Evolutionary conservation across 2,797 vertebrate species (phyloP).

Genomic region (Eremophila alpestris): DNA sequence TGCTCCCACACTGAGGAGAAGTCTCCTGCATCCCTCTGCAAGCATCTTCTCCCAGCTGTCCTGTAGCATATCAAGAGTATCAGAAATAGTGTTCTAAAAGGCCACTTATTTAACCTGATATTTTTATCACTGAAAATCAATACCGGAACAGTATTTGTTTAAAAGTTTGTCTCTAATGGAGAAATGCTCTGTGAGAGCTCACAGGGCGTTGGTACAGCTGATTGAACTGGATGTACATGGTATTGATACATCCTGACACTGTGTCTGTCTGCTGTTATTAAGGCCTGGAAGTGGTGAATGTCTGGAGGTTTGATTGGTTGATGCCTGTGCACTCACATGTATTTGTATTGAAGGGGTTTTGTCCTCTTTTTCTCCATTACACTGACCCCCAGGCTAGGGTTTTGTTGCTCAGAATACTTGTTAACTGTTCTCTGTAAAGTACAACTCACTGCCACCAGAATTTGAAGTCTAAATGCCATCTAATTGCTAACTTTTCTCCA

Average conservation of each 20-base stretch:
- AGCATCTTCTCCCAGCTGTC: background rate
- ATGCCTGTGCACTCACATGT: background rate
- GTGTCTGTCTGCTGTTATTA: slow-evolving; percentile 42
- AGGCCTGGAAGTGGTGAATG: background rate
- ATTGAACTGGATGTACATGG: background rate
- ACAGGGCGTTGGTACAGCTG: background rate
- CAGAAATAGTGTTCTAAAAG: background rate
- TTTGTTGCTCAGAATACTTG: background rate
- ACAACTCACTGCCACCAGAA: background rate
- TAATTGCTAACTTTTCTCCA: background rate
- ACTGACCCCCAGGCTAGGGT: background rate
- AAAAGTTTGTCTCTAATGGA: background rate
- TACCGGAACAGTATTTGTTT: background rate
- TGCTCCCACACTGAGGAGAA: background rate
- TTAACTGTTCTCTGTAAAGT: background rate
- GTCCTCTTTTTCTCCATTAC: slow-evolving; percentile 27
- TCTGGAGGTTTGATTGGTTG: slow-evolving; percentile 3
- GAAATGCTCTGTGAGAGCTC: background rate
- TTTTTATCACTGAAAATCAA: slow-evolving; percentile 13
- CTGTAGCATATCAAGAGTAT: background rate
- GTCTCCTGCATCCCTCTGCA: background rate
- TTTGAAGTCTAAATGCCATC: background rate
- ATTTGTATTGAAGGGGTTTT: slow-evolving; percentile 1
- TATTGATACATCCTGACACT: background rate
- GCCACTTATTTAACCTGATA: background rate